Evolutionary conservation across 2,888 invertebrate species (phyloP).

Genomic region (Lypha dubia): DNA sequence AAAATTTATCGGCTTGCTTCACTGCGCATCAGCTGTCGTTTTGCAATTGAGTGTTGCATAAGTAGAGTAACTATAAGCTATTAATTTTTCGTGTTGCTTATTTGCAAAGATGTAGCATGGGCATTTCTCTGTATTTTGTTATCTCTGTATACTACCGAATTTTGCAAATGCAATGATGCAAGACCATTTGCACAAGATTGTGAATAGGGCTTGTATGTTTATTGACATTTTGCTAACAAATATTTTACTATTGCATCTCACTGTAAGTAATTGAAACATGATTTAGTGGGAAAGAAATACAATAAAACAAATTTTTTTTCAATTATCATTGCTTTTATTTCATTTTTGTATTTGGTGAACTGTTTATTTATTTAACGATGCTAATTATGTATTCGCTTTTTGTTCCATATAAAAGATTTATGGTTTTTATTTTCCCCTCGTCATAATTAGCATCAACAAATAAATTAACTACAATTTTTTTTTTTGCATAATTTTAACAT

Average conservation of each 20-base stretch:
- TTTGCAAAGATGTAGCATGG: too few species aligned
- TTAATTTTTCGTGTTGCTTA: too few species aligned
- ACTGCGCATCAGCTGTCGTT: too few species aligned
- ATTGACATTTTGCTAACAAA: not conserved
- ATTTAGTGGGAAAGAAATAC: not conserved
- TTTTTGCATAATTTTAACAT: not conserved
- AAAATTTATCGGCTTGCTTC: too few species aligned
- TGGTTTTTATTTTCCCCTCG: not conserved
- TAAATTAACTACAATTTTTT: not conserved
- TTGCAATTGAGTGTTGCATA: too few species aligned
- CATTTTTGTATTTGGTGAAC: not conserved
- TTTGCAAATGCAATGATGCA: too few species aligned
- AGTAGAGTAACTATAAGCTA: too few species aligned
- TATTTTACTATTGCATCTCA: not conserved
- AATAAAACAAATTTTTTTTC: slow-evolving; percentile 53
- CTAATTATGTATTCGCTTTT: slow-evolving; percentile 16
- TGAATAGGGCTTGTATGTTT: too few species aligned
- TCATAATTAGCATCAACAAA: not conserved
- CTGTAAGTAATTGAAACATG: slow-evolving; percentile 20
- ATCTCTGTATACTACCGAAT: too few species aligned
- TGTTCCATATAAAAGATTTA: slow-evolving; percentile 26
- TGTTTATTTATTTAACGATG: slow-evolving; percentile 40
- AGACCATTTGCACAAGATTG: too few species aligned
- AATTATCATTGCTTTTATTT: slow-evolving; percentile 36
- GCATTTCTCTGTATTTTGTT: too few species aligned